Base-by-base conservation (phyloP, 1,140 invertebrate genomes). In the Semibalanus balanoides region DNA sequence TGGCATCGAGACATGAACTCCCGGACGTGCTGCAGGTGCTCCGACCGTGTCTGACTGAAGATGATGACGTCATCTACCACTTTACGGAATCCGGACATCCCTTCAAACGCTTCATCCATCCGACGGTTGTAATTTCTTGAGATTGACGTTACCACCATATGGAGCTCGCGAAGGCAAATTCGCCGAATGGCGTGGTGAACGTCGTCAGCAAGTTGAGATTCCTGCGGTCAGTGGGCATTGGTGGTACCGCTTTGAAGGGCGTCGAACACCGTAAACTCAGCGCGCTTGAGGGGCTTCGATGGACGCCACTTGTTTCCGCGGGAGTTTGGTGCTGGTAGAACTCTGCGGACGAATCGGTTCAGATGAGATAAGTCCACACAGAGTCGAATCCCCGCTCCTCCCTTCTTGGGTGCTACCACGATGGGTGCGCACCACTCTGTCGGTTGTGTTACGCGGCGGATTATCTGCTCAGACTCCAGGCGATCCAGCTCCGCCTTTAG, bases 181-280 rank as follows among this genome's bases (percentile, higher is more conserved):
- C 40, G n/a, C 80, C 80, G 31, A 80, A 81, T 0, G 80, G 80
- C 25, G 78, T 81, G 51, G 43, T 74, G 78, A 80, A 80, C 5
- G 79, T 81, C 11, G 80, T 80, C 28, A 80, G 74, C n/a, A 14
- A 69, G 51, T 40, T 70, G 72, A 29, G 73, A 76, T 43, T 80
- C 75, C 71, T 81, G 35, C 30, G n/a, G 74, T 40, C 28, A 80
- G 72, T 74, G 74, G 70, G 29, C 80, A 73, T 75, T 80, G 78
- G 64, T 73, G 80, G 74, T 79, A 81, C 25, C 80, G 80, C 70
- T 73, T 28, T n/a, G n/a, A 31, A 76, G 78, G 22, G 77, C 30
- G 73, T 80, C 80, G 29, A 81, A 74, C 31, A 78, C 80, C 25
- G 74, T 74, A 40, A 78, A 80, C 31, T n/a, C 69, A 40, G n/a